Evolutionary conservation across 2,797 vertebrate genomes (phyloP).

Genomic region (Poeciliopsis infans): DNA sequence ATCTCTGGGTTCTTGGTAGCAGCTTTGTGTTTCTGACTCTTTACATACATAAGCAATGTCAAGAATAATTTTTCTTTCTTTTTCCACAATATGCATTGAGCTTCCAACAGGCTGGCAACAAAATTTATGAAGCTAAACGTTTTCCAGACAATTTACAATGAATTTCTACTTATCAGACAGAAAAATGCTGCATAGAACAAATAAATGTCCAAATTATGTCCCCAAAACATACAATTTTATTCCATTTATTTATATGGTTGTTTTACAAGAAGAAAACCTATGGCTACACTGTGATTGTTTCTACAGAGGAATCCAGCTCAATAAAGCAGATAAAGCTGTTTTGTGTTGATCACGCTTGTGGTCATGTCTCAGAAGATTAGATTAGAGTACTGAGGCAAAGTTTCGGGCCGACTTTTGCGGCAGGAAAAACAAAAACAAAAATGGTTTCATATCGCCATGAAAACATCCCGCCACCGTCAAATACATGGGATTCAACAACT

Average conservation of each 20-base stretch:
- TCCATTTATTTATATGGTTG: neutral
- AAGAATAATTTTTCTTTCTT: no score
- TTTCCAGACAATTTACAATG: no score
- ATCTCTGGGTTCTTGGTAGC: no score
- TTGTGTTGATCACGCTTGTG: conserved; percentile 11
- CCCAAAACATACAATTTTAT: neutral
- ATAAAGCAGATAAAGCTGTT: conserved; percentile 12
- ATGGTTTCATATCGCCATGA: neutral
- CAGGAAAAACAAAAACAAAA: neutral
- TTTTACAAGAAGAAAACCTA: neutral
- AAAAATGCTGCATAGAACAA: no score
- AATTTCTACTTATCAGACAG: no score
- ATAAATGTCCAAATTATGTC: neutral
- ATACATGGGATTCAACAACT: neutral
- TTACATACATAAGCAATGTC: no score
- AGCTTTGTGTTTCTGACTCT: no score
- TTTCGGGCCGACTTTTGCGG: neutral
- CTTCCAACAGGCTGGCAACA: no score
- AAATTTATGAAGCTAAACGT: no score
- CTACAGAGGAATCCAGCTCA: neutral
- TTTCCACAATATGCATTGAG: no score
- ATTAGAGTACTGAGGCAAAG: neutral
- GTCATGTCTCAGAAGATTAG: neutral
- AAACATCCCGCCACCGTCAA: neutral
- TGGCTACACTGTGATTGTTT: conserved; percentile 25